A percentile compares a stretch with the other conserved stretches of the same genome.
Evolutionary conservation across 2,888 invertebrate species (phyloP).

Genomic region (Drosophila borealis): DNA sequence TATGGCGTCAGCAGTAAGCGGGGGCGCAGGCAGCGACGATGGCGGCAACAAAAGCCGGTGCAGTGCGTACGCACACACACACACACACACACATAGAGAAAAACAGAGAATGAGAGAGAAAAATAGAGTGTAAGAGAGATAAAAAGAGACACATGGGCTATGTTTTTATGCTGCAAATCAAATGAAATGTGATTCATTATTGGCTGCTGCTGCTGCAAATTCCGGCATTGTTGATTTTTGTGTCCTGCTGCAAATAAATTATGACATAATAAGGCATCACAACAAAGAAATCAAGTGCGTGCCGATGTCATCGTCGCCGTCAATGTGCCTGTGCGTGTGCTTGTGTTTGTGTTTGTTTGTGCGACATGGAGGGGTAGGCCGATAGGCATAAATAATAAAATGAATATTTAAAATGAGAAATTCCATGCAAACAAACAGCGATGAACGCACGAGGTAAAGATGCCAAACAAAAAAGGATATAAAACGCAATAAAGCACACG

Average conservation of each 20-base stretch:
- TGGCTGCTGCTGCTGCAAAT: slow-evolving; percentile 52
- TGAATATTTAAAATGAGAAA: slow-evolving; percentile 68
- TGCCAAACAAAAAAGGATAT: slow-evolving; percentile 65
- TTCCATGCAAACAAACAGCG: slow-evolving; percentile 58
- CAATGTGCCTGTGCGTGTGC: slow-evolving; percentile 16
- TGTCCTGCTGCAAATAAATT: slow-evolving; percentile 72
- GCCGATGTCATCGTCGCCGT: slow-evolving; percentile 27
- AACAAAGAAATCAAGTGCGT: slow-evolving; percentile 56
- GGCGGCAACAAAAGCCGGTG: slow-evolving; percentile 76
- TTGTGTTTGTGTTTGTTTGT: slow-evolving; percentile 24
- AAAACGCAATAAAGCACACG: slow-evolving; percentile 61
- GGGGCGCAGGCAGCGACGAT: slow-evolving; percentile 38
- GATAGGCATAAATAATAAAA: slow-evolving; percentile 58
- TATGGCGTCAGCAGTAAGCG: slow-evolving; percentile 53
- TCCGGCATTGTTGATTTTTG: slow-evolving; percentile 64
- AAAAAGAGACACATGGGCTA: slow-evolving; percentile 18
- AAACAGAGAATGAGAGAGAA: slow-evolving; percentile 8
- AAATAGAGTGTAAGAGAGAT: slow-evolving; percentile 4
- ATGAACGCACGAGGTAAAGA: slow-evolving; percentile 35
- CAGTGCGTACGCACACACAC: slow-evolving; percentile 58
- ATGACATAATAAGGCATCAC: slow-evolving; percentile 72
- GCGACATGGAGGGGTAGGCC: slow-evolving; percentile 23
- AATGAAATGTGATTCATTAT: slow-evolving; percentile 72
- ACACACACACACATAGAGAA: slow-evolving; percentile 16
- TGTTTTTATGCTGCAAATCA: slow-evolving; percentile 56